Base-by-base conservation (phyloP, 1,140 invertebrate species). In the Bombus fervidus region DNA sequence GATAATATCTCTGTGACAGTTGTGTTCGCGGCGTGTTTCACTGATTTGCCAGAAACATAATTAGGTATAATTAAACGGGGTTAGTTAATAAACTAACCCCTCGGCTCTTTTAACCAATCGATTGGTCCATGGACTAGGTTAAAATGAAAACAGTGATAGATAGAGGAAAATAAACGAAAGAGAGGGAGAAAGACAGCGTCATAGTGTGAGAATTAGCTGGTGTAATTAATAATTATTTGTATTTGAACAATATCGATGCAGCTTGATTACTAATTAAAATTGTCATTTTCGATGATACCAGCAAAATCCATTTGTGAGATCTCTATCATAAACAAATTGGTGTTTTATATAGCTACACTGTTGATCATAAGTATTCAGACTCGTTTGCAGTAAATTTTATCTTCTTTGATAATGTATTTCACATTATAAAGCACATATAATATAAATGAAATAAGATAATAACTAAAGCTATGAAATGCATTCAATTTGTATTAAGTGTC, bases 181-280 rank as follows among this genome's bases (percentile, higher is more conserved):
- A 31, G 43, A 28, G 53, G 66, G 41, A 75, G 68, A 37, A 47
- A 81, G 71, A 59, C 47, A 47, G 5, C 22, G 10, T 12, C 8
- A 75, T 39, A 28, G 76, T 41, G 28, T 53, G 41, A 76, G 47
- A 22, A 18, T n/a, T 47, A 71, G 34, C 53, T 66, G 66, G 81
- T 73, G 59, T 37, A 41, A 74, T 71, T 80, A 75, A 87, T 89
- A 93, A 91, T 92, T 92, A 93, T 92, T 92, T 89, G 89, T 87
- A 91, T 92, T 92, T 89, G 91, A 89, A 87, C 88, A 92, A 89
- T 89, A 78, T 69, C 83, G 73, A 69, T 73, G 79, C 47, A 79
- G 87, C 87, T 93, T 93, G 91, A 93, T 93, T 93, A 90, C 92
- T 92, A 92, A 93, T 93, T 53, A 89, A 93, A 91, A 92, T 92